phyloP scores from a whole-genome alignment of 2,113 vertebrate genomes.

The Meleagris gallopavo region DNA sequence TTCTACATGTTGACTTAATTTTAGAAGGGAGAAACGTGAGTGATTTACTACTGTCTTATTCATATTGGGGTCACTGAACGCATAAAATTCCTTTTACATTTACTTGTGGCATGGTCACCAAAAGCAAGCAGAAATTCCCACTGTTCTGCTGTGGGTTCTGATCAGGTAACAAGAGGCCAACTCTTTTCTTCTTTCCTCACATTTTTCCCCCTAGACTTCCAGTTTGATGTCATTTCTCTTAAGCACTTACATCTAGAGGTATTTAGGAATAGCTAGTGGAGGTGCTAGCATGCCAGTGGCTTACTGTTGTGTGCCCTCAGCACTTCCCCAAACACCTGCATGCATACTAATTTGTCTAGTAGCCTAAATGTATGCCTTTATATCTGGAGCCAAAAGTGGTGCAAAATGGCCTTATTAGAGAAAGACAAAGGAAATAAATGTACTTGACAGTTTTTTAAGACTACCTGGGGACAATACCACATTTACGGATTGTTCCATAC shows the following conservation, averaged over 20 bases:
- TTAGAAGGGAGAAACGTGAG: not conserved
- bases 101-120: not conserved
- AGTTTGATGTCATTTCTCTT: not conserved
- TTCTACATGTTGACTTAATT: not conserved
- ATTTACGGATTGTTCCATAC: not conserved
- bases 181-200: not conserved
- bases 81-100: not conserved
- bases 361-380: not conserved
- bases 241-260: not conserved
- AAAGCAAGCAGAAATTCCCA: not conserved
- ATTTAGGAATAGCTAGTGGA: not conserved
- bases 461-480: not conserved
- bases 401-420: not conserved
- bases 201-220: not conserved
- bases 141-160: not conserved
- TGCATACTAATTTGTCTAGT: not conserved
- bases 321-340: not conserved
- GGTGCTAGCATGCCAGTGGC: accelerated
- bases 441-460: not conserved
- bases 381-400: not conserved
- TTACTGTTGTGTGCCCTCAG: not conserved
- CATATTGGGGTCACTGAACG: not conserved
- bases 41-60: not conserved
- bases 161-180: not conserved
- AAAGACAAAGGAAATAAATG: not conserved